Percentiles rank a stretch among this genome's conserved stretches.
Evolutionary conservation across 1,140 invertebrate genomes (phyloP).

Genomic region (Drosophila watanabei): DNA sequence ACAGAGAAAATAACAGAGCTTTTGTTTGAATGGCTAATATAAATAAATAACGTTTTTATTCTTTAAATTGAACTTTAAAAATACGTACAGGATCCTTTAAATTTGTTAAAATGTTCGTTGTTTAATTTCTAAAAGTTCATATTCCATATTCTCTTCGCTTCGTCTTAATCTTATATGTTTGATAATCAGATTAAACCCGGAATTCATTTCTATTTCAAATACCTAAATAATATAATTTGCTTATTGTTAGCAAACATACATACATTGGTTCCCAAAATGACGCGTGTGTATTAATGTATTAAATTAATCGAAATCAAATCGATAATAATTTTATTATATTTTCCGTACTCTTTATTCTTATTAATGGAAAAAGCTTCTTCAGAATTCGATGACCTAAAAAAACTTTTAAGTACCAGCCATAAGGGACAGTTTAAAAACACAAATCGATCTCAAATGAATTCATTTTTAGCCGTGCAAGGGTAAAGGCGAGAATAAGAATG

Average conservation of each 20-base stretch:
- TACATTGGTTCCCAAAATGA: no score
- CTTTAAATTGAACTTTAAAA: not conserved
- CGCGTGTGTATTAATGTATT: no score
- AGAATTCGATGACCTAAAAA: not conserved
- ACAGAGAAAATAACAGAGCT: slow-evolving; percentile 9
- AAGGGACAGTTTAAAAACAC: not conserved
- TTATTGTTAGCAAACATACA: no score
- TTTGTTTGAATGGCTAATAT: not conserved
- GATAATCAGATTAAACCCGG: no score
- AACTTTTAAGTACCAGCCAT: not conserved
- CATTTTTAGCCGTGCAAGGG: slow-evolving; percentile 16
- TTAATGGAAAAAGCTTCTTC: not conserved
- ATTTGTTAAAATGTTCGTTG: not conserved
- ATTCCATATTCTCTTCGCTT: no score
- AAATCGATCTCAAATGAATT: not conserved
- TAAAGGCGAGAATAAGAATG: slow-evolving; percentile 14
- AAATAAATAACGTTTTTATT: not conserved
- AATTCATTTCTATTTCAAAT: no score
- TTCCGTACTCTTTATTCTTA: not conserved
- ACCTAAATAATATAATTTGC: no score
- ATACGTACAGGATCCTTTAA: not conserved
- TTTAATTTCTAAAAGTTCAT: no score
- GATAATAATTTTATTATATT: no score
- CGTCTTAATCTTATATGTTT: no score
- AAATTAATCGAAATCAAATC: no score